phyloP scores from a whole-genome alignment of 2,797 vertebrate species.

The Scolopax rusticola region DNA sequence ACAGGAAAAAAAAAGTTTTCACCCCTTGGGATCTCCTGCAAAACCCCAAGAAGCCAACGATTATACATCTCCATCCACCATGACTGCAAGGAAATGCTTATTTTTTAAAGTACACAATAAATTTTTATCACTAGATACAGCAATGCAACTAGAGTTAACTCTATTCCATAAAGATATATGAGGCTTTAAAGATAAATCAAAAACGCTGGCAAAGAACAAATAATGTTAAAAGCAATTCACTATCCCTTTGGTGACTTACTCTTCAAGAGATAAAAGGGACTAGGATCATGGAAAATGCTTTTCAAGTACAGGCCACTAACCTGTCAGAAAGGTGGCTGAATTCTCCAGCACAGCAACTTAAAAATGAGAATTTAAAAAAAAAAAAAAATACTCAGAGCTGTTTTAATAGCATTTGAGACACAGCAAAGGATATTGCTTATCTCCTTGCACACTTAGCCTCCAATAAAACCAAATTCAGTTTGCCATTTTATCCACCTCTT shows the following conservation, averaged over 20 bases:
- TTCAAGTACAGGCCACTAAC: neutral
- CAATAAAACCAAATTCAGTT: neutral
- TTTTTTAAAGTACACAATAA: neutral
- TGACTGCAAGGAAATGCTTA: neutral
- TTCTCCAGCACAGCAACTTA: neutral
- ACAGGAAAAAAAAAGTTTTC: neutral
- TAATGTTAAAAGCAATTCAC: neutral
- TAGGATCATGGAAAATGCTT: neutral
- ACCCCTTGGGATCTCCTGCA: neutral
- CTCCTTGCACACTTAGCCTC: neutral
- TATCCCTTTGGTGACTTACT: neutral
- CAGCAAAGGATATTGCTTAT: neutral
- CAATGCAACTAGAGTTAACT: neutral
- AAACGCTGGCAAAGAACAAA: neutral
- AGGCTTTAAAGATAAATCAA: neutral
- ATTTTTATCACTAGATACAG: neutral
- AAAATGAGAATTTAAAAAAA: neutral
- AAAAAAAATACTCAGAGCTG: neutral
- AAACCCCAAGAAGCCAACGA: neutral
- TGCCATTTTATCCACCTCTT: neutral
- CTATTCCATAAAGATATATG: neutral
- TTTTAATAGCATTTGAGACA: neutral
- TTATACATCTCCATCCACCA: neutral
- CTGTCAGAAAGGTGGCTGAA: neutral
- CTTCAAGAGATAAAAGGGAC: neutral